These are phyloP conservation scores for Margarornis squamiger DNA, from an alignment of 2,797 vertebrate genomes.

Conservation along the genomic window DNA sequence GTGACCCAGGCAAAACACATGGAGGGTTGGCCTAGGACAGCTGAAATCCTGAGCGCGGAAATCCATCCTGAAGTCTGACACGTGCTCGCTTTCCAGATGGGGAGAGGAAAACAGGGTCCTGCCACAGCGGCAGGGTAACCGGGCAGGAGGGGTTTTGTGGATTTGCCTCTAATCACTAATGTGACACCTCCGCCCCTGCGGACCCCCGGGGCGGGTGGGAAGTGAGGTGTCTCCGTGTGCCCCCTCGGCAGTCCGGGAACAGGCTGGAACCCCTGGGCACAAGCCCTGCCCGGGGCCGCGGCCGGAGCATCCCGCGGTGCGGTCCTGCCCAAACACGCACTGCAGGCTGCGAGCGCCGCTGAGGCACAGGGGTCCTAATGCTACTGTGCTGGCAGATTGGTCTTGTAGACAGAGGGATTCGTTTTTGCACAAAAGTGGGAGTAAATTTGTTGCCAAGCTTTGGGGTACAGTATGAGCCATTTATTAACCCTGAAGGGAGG, in stretches of 20 bases:
- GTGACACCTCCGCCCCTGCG: neutral
- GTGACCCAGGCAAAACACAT: rapidly evolving
- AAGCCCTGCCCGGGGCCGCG: neutral
- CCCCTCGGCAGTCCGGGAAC: neutral
- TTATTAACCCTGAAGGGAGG: neutral
- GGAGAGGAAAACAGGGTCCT: neutral
- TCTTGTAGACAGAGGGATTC: neutral
- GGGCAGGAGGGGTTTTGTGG: neutral
- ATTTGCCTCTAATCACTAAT: neutral
- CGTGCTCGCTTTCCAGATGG: rapidly evolving
- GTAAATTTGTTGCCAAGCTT: neutral
- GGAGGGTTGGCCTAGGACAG: neutral
- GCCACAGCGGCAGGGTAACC: neutral
- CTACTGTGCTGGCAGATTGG: neutral
- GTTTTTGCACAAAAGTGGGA: neutral
- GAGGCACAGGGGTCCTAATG: neutral
- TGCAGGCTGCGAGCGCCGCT: neutral
- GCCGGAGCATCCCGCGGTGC: too few species aligned
- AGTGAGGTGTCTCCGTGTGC: neutral
- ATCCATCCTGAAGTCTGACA: neutral
- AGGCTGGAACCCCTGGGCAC: neutral
- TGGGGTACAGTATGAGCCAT: neutral
- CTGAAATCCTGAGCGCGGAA: neutral
- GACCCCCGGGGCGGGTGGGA: neutral
- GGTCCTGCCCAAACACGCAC: neutral